Conservation (phyloP, 1,140 invertebrate genomes). For the Drosophila subpulchrella region DNA sequence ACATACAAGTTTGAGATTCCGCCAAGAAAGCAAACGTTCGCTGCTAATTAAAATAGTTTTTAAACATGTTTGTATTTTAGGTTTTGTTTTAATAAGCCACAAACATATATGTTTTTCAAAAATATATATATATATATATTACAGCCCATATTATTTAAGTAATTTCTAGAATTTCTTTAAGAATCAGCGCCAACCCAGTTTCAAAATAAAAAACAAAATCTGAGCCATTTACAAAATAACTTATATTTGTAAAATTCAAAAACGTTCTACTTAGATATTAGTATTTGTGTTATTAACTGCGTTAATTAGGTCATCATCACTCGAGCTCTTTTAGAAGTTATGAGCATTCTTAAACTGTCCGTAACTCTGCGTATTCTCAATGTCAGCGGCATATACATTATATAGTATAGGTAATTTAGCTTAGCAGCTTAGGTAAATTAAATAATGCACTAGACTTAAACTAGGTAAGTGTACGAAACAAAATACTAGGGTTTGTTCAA, state of each 20-base stretch:
- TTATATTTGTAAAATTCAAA: constrained; percentile 72
- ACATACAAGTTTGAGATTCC: not conserved
- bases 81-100: not conserved
- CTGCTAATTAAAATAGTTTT: not conserved
- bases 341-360: constrained; percentile 68
- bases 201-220: constrained; percentile 24
- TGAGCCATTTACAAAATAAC: constrained; percentile 61
- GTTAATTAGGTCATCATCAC: constrained; percentile 54
- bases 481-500: constrained; percentile 56
- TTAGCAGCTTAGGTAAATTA: constrained; percentile 56
- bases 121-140: not conserved
- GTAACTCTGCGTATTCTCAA: constrained; percentile 13
- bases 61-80: too few relatives aligned
- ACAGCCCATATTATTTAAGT: not conserved
- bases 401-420: constrained; percentile 37
- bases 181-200: constrained; percentile 1
- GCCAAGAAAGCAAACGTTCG: not conserved
- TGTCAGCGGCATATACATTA: constrained; percentile 26
- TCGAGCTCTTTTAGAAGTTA: constrained; percentile 56
- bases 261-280: constrained; percentile 68
- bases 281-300: constrained; percentile 53
- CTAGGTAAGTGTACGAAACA: constrained; percentile 39
- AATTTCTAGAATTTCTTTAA: not conserved
- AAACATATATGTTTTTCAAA: not conserved
- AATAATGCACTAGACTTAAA: constrained; percentile 58